These are phyloP conservation scores for Minunthozetes semirufus DNA, from an alignment of 2,888 invertebrate species.

Conservation along the genomic window DNA sequence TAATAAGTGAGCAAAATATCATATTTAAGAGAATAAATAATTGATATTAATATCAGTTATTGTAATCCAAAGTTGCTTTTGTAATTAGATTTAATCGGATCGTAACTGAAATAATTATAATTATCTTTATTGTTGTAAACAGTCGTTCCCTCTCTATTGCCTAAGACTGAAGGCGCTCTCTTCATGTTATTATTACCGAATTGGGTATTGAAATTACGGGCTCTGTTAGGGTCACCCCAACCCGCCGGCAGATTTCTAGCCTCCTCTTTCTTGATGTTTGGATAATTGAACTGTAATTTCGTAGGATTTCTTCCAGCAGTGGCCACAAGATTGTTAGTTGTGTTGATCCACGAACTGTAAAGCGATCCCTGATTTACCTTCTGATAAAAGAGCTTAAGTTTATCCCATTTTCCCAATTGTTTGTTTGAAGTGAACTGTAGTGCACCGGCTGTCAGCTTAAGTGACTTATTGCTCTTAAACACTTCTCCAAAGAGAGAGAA, in stretches of 20 bases:
- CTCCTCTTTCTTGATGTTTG: slow-evolving; percentile 62
- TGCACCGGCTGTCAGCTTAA: slow-evolving; percentile 9
- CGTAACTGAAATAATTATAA: slow-evolving; percentile 25
- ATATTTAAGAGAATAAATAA: too few species aligned
- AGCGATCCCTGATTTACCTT: slow-evolving; percentile 28
- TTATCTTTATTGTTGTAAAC: slow-evolving; percentile 11
- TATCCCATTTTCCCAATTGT: slow-evolving; percentile 8
- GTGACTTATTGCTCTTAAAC: background rate
- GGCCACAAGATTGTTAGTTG: background rate
- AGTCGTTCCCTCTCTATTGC: background rate
- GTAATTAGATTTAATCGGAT: slow-evolving; percentile 10
- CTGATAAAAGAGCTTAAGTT: slow-evolving; percentile 24
- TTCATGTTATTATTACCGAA: background rate
- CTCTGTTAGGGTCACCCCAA: slow-evolving; percentile 19
- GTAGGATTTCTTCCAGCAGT: background rate
- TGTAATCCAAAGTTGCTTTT: slow-evolving; percentile 5
- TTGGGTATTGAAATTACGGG: background rate
- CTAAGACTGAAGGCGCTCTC: background rate
- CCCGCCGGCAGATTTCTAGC: background rate
- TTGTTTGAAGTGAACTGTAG: slow-evolving; percentile 9
- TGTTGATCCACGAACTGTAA: slow-evolving; percentile 23
- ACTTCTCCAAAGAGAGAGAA: slow-evolving; percentile 38
- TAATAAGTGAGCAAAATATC: too few species aligned
- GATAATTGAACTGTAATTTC: slow-evolving; percentile 53
- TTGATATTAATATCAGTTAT: background rate